A percentile compares a stretch with the other conserved stretches of the same genome.
Evolutionary conservation across 2,113 vertebrate genomes (phyloP).

Genomic region (Taxidea taxus): DNA sequence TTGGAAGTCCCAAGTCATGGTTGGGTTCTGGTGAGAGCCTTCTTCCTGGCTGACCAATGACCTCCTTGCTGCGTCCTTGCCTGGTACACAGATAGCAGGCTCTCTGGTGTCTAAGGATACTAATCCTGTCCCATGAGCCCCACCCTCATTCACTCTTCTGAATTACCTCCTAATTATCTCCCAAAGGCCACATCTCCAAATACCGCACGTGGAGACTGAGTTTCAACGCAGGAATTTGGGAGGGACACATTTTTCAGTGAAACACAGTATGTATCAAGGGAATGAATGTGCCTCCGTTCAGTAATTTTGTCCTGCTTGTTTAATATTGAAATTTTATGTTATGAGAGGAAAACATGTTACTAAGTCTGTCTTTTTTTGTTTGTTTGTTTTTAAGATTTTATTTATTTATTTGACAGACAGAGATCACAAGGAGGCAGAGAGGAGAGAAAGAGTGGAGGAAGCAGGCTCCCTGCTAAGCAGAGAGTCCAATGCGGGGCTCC

Average conservation of each 20-base stretch:
- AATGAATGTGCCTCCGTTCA: not conserved
- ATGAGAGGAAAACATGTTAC: not conserved
- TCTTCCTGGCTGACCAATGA: not conserved
- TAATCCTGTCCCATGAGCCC: not conserved
- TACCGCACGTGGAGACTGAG: not conserved
- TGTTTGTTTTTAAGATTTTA: no score
- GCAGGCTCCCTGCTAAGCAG: no score
- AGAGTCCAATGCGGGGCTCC: no score
- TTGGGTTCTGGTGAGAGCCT: not conserved
- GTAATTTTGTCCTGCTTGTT: not conserved
- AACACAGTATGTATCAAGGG: not conserved
- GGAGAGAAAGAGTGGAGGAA: no score
- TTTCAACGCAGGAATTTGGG: not conserved
- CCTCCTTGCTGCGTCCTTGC: not conserved
- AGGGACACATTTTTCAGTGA: not conserved
- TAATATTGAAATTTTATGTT: not conserved
- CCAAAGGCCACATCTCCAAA: not conserved
- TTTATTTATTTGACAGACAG: no score
- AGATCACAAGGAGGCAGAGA: no score
- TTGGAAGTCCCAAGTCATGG: not conserved
- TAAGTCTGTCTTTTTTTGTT: not conserved
- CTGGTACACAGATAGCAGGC: not conserved
- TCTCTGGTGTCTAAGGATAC: not conserved
- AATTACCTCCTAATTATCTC: not conserved
- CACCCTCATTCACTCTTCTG: not conserved